phyloP scores from a whole-genome alignment of 2,888 invertebrate genomes.

The Ptilodon capucinus region DNA sequence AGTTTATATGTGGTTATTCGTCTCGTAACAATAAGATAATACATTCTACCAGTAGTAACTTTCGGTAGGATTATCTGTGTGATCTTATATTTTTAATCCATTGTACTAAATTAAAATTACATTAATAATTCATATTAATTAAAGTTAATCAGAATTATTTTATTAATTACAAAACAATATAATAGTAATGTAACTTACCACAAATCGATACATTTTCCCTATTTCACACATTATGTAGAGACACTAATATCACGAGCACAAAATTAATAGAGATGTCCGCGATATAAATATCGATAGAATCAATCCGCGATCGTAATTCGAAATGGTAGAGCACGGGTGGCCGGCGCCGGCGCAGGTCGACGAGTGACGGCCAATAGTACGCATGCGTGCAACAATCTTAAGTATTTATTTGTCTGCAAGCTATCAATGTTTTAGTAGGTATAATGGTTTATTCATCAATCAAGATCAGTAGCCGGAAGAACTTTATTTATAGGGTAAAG shows the following conservation, averaged over 20 bases:
- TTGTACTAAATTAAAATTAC: too few species aligned
- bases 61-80: too few species aligned
- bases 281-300: conserved; percentile 11
- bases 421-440: conserved; percentile 1
- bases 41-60: too few species aligned
- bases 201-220: conserved; percentile 27
- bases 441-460: conserved; percentile 9
- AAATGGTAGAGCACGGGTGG: conserved; percentile 39
- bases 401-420: conserved; percentile 24
- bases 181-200: conserved; percentile 28
- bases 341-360: conserved; percentile 36
- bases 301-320: conserved; percentile 15
- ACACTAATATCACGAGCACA: conserved; percentile 21
- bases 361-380: conserved; percentile 37
- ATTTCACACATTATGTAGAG: neutral
- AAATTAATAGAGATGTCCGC: conserved; percentile 1
- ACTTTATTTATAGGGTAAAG: neutral
- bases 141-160: too few species aligned
- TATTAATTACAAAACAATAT: neutral
- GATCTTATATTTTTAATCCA: too few species aligned
- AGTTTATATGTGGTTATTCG: neutral
- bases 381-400: conserved; percentile 20
- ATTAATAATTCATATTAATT: too few species aligned
- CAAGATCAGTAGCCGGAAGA: conserved; percentile 15
- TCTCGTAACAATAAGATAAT: neutral